A percentile compares a stretch with the other conserved stretches of the same genome.
Conservation (phyloP, 2,888 invertebrate species). For the Xestoiulus laeticollis region DNA sequence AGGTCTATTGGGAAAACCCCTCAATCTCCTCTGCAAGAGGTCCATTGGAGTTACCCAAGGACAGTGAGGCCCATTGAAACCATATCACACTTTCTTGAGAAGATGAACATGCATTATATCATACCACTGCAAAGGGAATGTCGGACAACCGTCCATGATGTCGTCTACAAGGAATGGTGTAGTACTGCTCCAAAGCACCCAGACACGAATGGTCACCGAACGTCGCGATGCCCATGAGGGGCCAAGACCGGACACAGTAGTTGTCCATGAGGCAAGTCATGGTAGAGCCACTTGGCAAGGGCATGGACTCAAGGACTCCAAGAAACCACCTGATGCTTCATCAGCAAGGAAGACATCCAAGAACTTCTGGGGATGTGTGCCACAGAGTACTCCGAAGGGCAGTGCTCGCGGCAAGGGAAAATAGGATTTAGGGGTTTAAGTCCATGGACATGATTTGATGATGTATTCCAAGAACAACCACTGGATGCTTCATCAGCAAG, state of each 20-base stretch:
- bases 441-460: background rate
- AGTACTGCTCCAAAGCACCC: background rate
- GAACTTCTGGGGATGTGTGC: no score
- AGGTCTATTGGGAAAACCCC: no score
- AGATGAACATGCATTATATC: background rate
- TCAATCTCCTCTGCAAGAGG: no score
- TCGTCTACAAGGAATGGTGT: background rate
- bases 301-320: background rate
- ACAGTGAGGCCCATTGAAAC: background rate
- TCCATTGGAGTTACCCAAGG: no score
- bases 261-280: constrained; percentile 4
- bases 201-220: background rate
- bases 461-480: no score
- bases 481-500: no score
- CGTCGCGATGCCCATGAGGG: background rate
- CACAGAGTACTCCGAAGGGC: no score
- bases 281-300: background rate
- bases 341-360: no score
- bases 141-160: background rate
- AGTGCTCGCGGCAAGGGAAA: background rate
- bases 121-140: background rate
- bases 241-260: background rate
- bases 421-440: background rate
- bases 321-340: no score
- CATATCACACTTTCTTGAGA: background rate